Evolutionary conservation across 2,113 vertebrate species (phyloP).

Genomic region (Marcusenius ussheri): DNA sequence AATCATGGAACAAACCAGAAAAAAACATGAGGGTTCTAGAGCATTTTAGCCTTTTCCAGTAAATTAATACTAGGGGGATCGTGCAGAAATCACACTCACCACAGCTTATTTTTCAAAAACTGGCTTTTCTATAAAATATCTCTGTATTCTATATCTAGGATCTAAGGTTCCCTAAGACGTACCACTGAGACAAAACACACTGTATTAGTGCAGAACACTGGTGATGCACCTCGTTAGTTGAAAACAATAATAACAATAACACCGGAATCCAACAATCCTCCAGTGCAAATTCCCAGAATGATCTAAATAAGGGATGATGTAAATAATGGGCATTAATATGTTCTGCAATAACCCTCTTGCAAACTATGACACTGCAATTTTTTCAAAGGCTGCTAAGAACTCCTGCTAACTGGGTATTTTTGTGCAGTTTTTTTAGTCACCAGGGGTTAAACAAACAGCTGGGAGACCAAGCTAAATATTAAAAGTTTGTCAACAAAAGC

Average conservation of each 20-base stretch:
- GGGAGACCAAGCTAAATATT: background rate
- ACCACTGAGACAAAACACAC: background rate
- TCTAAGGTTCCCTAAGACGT: background rate
- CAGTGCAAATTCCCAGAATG: background rate
- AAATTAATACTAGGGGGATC: background rate
- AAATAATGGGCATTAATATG: background rate
- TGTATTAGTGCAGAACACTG: background rate
- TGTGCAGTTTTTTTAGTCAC: background rate
- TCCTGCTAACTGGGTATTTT: background rate
- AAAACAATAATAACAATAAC: background rate
- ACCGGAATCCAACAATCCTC: background rate
- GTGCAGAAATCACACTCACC: background rate
- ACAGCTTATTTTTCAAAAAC: background rate
- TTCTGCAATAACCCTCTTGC: background rate
- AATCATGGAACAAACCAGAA: background rate
- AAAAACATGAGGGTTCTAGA: background rate
- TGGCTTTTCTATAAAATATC: background rate
- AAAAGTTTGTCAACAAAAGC: background rate
- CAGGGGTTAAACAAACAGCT: background rate
- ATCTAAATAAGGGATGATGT: background rate
- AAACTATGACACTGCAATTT: background rate
- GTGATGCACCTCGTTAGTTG: background rate
- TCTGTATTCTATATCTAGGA: background rate
- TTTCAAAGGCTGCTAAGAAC: background rate
- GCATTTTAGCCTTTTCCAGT: background rate